Evolutionary conservation across 2,797 vertebrate genomes (phyloP), one percentile per base, ranked within the genome.

Genomic region (Premnoplex brunnescens): DNA sequence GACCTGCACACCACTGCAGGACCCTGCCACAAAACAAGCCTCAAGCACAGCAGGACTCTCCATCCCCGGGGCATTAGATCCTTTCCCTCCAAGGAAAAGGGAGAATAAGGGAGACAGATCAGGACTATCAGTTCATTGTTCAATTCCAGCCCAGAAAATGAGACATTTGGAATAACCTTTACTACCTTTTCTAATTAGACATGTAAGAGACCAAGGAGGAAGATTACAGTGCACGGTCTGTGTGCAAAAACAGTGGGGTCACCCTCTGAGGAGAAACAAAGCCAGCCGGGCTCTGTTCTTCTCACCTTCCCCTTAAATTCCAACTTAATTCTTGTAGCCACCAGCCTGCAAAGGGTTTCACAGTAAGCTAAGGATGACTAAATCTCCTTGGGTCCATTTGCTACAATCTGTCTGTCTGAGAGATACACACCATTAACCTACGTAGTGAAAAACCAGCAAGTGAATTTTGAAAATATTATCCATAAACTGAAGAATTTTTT

Each of bases 91-190:
- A 49, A 56, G 13, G 7, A 79, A 85, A 75, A n/a, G 1, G 6
- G 12, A 79, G 10, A 56, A 8, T 7, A 69, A 67, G 14, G 54
- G 10, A 30, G 19, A 48, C 2, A 28, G 9, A 9, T 30, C n/a
- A 34, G 12, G 14, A 82, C 56, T 78, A 63, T 12, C 24, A 87
- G 5, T 5, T 63, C 37, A 22, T 20, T 16, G 52, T 5, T 49
- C 30, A 85, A 76, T 82, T 28, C 12, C 39, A 63, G 49, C 7
- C 7, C 51, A 67, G 24, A 73, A 75, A 83, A 39, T 1, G 2
- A 43, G 4, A 32, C 2, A 6, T 55, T 18, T 1, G 0, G 19
- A 83, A 75, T 0, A 56, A 19, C 6, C 11, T 67, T 67, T 71
- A 73, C 18, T 71, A 12, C 5, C 32, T 64, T 52, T 73, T 46